Evolutionary conservation across 92 coral and sea anemone genomes (phyloP).

Genomic region (Heliopora coerulea): DNA sequence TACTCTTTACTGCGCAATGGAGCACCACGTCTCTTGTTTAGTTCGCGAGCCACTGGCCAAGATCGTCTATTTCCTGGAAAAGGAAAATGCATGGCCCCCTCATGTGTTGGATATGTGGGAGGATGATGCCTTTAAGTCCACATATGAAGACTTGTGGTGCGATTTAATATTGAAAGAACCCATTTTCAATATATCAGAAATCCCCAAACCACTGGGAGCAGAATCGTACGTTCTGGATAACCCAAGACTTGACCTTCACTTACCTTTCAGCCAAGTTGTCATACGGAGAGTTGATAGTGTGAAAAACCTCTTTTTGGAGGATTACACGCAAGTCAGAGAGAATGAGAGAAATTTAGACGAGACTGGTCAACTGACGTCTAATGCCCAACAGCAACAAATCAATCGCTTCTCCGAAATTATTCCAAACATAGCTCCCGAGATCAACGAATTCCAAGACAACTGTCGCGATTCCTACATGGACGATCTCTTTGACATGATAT

Average conservation of each 20-base stretch:
- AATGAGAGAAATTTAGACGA: slow-evolving; percentile 61
- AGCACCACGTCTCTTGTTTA: slow-evolving; percentile 26
- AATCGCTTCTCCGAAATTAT: slow-evolving; percentile 54
- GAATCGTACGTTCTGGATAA: slow-evolving; percentile 67
- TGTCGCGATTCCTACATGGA: slow-evolving; percentile 13
- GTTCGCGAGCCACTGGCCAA: slow-evolving; percentile 53
- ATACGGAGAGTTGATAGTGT: slow-evolving; percentile 60
- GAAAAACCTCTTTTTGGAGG: slow-evolving; percentile 59
- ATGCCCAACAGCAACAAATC: slow-evolving; percentile 36
- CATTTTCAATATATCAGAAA: slow-evolving; percentile 54
- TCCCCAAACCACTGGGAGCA: slow-evolving; percentile 81
- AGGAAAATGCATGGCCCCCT: slow-evolving; percentile 78
- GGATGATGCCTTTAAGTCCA: slow-evolving; percentile 15
- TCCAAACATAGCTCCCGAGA: slow-evolving; percentile 60
- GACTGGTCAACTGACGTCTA: slow-evolving; percentile 52
- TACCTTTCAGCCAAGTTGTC: slow-evolving; percentile 65
- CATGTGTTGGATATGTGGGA: slow-evolving; percentile 8
- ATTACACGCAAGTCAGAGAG: slow-evolving; percentile 55
- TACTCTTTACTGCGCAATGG: slow-evolving; percentile 51
- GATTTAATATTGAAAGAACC: slow-evolving; percentile 49
- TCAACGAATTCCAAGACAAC: slow-evolving; percentile 47
- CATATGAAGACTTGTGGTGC: slow-evolving; percentile 46
- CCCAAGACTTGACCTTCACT: slow-evolving; percentile 46
- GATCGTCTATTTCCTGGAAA: slow-evolving; percentile 79
- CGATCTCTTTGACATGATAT: background rate